Base-by-base conservation (phyloP, 2,113 vertebrate species). In the Rhinolophus ferrumequinum region DNA sequence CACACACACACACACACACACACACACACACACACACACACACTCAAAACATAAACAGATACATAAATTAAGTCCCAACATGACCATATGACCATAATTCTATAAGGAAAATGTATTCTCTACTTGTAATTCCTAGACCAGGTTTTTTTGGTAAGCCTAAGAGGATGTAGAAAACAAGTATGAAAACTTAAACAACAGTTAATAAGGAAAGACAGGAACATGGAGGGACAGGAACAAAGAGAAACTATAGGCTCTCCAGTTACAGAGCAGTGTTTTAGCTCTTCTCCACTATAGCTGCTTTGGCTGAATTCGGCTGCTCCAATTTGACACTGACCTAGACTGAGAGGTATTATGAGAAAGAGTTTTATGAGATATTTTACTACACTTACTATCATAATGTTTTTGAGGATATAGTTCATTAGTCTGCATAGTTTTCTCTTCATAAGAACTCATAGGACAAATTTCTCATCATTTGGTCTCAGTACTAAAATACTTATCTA, bases 401-500 rank as follows among this genome's bases (percentile, higher is more conserved):
- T 56, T 84, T 96, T 88, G 30, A 80, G 52, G 38, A 77, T 13
- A 52, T 28, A 88, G 47, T 82, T 96, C 4, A 75, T 92, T 50
- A 56, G 16, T 84, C 77, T 79, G 90, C 8, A 81, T 3, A 66
- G 6, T n/a, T 47, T 81, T 22, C 7, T 87, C 26, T 80, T 81
- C 86, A 77, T 54, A 83, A 73, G 82, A 82, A 75, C 26, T 87
- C 22, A 73, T 2, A 88, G 24, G 13, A 82, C 26, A 95, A 87
- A 73, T 56, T 73, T 82, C 69, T 90, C 38, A 93, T 9, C 75
- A 82, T 93, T 90, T 95, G n/a, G 7, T 93, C 54, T 86, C 64
- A 56, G 6, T 70, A 86, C 12, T 54, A 89, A 93, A 58, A 44
- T 80, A 35, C 6, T 75, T 75, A 38, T n/a, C n/a, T n/a, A n/a